Base-by-base conservation (phyloP, 2,113 vertebrate species). In the Vombatus ursinus region DNA sequence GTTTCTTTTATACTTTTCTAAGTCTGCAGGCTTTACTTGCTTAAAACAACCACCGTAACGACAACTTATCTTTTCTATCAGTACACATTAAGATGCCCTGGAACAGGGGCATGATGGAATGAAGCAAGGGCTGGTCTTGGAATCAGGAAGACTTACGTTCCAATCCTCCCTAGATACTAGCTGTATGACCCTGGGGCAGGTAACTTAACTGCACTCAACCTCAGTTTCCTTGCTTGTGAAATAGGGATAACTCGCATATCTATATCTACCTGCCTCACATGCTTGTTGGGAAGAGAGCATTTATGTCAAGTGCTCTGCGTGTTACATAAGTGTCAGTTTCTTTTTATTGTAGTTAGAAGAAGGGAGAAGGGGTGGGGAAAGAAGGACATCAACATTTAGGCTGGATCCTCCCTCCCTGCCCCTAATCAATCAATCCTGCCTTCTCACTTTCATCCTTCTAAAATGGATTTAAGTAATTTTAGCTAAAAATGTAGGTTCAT, bases 11-110 rank as follows among this genome's bases (percentile, higher is more conserved):
- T 61, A 93, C 93, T 97, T 97, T 97, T 92, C 77, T 94, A 93
- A 91, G 97, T 97, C 95, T 94, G 96, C 96, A 97, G 90, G 95
- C 95, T 96, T 93, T 97, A 95, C 95, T 96, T 97, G 92, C 96
- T 94, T 96, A 92, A 97, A 97, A 94, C 95, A 96, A 94, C 68
- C 25, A 96, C 12, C 61, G 5, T 49, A 97, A 95, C 24, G 5
- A 31, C 93, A 31, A 31, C 26, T 61, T 14, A 68, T 68, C 95
- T 96, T 96, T 93, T 97, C 96, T 93, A 96, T 96, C 92, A 93
- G 94, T 96, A 97, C 54, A 95, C 37, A 97, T 94, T 94, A 95
- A 95, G 91, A 97, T 53, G 31, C 44, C 93, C 96, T 94, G 16
- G n/a, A 44, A 77, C 16, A 84, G 16, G 6, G 37, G 89, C 44